Percentiles rank a stretch among this genome's conserved stretches.
Conservation (phyloP, 2,888 invertebrate species). For the Germaria angustata region DNA sequence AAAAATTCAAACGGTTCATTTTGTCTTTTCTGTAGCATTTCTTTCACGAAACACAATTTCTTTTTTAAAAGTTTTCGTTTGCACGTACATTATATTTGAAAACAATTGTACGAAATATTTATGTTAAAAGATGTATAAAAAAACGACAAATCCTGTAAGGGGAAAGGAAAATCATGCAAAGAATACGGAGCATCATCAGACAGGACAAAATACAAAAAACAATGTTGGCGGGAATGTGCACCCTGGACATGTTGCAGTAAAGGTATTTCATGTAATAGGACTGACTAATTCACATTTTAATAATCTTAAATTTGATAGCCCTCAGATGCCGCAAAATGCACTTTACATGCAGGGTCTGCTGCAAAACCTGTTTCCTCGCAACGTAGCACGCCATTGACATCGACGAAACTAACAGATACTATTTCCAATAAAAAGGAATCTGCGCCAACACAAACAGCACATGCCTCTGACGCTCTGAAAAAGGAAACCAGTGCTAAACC, state of each 20-base stretch:
- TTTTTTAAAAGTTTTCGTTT: neutral
- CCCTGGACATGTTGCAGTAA: neutral
- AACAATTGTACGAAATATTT: neutral
- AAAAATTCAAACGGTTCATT: conserved; percentile 64
- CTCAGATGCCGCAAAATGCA: conserved; percentile 17
- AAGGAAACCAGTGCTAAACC: conserved; percentile 1
- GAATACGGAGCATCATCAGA: conserved; percentile 2
- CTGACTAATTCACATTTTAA: no score
- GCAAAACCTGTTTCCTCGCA: conserved; percentile 20
- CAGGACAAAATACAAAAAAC: conserved; percentile 29
- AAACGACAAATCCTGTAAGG: neutral
- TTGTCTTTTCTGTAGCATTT: neutral
- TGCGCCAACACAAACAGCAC: neutral
- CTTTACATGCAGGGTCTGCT: neutral
- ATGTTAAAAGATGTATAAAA: conserved; percentile 52
- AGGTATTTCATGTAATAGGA: conserved; percentile 5
- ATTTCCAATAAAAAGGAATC: conserved; percentile 18
- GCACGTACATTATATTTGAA: neutral
- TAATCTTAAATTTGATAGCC: conserved; percentile 9
- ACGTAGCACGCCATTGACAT: conserved; percentile 22
- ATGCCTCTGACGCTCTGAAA: neutral
- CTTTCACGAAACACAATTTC: neutral
- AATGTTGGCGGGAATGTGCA: conserved; percentile 42
- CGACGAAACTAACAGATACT: conserved; percentile 18
- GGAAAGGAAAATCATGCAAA: conserved; percentile 47